Evolutionary conservation across 2,113 vertebrate species (phyloP).

Genomic region (Leptobrachium leishanense): DNA sequence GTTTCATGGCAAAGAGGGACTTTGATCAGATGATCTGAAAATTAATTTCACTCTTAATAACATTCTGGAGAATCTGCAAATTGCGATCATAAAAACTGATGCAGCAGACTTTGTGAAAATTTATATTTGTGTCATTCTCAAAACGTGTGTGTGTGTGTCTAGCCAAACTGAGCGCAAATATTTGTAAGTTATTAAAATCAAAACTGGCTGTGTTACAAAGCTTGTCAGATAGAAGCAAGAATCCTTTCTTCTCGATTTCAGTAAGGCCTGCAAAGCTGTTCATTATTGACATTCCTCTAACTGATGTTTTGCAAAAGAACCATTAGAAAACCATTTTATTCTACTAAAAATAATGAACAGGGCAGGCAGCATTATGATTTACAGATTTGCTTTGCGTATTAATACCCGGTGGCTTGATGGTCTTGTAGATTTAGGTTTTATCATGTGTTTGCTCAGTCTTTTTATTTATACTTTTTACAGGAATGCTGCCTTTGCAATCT

Average conservation of each 20-base stretch:
- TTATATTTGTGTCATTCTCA: too few relatives aligned
- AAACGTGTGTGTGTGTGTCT: neutral
- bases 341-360: conserved; percentile 66
- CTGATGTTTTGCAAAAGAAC: conserved; percentile 70
- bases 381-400: conserved; percentile 15
- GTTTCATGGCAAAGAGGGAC: too few relatives aligned
- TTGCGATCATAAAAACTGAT: too few relatives aligned
- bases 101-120: too few relatives aligned
- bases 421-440: conserved; percentile 1
- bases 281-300: conserved; percentile 71
- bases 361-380: conserved; percentile 61
- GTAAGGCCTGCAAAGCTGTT: conserved; percentile 47
- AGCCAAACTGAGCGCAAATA: neutral
- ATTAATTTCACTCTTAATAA: too few relatives aligned
- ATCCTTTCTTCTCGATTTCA: conserved; percentile 29
- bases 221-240: conserved; percentile 46
- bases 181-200: conserved; percentile 43
- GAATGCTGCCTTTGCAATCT: conserved; percentile 96
- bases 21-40: too few relatives aligned
- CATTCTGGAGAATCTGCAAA: too few relatives aligned
- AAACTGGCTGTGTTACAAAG: conserved; percentile 31
- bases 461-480: conserved; percentile 61
- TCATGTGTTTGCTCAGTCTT: conserved; percentile 3
- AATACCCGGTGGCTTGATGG: conserved; percentile 2
- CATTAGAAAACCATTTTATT: conserved; percentile 60